Evolutionary conservation across 1,140 invertebrate genomes (phyloP), one percentile per base, ranked within the genome.

Genomic region (Caenorhabditis tropicalis): DNA sequence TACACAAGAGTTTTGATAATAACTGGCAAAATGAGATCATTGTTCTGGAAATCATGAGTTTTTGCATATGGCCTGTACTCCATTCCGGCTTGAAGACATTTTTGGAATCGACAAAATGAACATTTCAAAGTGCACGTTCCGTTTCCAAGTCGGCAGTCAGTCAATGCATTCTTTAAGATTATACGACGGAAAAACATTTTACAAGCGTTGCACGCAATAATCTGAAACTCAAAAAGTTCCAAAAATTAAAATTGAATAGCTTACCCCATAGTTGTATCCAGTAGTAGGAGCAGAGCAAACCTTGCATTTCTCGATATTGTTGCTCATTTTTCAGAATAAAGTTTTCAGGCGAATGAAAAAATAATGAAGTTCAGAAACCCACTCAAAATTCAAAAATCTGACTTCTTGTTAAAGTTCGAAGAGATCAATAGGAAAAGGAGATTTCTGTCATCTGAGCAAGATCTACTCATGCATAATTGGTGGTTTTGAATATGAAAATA

Each of bases 141-240:
- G 15, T n/a, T 24, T 36, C 16, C 0, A 43, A 43, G 12, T 36
- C 16, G 4, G n/a, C 58, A 65, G 3, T 65, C 31, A 1, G 16
- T 7, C 6, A 65, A 10, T 10, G 16, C 21, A 15, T 65, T 65
- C 0, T 15, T 10, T 19, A 39, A 4, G 9, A 36, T 9, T 6
- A 65, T 31, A 36, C 58, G 29, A 2, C 33, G 29, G 58, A 65
- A 65, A 19, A 65, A 65, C 58, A 39, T 65, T 65, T 65, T 65
- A n/a, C 58, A 65, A 0, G 58, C 29, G 19, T 36, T 36, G n/a
- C 58, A 65, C 12, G 15, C 9, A 4, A 19, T 3, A 19, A n/a
- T 31, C 58, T 65, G 31, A 36, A 65, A 65, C 15, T 24, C 10
- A 31, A 29, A 29, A 16, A 9, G 1, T 51, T 19, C n/a, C n/a